Evolutionary conservation across 1,140 invertebrate genomes (phyloP), one percentile per base, ranked within the genome.

Genomic region (Drosophila dunni): DNA sequence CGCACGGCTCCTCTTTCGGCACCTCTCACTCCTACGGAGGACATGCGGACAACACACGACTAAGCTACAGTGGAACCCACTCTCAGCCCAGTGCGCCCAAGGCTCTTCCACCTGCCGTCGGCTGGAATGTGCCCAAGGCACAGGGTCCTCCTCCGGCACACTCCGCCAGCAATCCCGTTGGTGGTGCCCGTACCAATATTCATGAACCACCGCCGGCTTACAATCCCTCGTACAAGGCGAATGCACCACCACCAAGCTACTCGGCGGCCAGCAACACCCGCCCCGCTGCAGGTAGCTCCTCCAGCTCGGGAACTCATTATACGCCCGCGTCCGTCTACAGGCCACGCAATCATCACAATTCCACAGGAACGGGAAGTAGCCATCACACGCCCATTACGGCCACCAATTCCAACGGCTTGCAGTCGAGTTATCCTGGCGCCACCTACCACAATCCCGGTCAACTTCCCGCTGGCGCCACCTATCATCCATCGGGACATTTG

Each of bases 91-190:
- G 50, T n/a, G 64, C 42, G 0, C 38, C 65, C 3, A 69, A 62
- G 0, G 50, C 78, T 1, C 61, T 67, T 0, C 2, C 81, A 4
- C 45, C 79, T 0, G 45, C 75, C 5, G 78, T 92, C 3, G 91
- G 91, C 33, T 92, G 91, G 91, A 92, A 92, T 68, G 80, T 90
- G 8, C 91, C 83, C 0, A 85, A 92, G 74, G 42, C 78, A 0
- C 80, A 86, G 36, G 89, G 88, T 3, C 89, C 90, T 9, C 90
- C 89, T 29, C 91, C 91, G 0, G 73, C 91, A 0, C 92, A 92
- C 63, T 81, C 86, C 1, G 67, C 83, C 9, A 57, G 48, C 2
- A 91, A 91, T 75, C 75, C 88, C 3, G 68, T 10, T 1, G 89
- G 90, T 9, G 91, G 90, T 0, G 90, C 91, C 3, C 81, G 62